phyloP scores from a whole-genome alignment of 2,888 invertebrate species.

The Nomada fucata region DNA sequence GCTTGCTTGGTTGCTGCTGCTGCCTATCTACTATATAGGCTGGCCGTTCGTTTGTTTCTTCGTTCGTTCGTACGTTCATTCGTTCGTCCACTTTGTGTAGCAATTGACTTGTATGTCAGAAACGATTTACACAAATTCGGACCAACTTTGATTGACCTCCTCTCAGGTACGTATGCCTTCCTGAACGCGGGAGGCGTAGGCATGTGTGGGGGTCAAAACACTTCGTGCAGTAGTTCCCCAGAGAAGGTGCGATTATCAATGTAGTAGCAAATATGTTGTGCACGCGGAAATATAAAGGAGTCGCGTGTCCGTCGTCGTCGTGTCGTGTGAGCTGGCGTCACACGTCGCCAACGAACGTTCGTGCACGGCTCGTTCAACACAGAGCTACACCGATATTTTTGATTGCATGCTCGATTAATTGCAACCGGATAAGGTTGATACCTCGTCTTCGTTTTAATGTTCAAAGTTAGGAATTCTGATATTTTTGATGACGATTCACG shows the following conservation, averaged over 20 bases:
- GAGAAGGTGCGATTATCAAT: constrained; percentile 60
- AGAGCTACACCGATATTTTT: constrained; percentile 27
- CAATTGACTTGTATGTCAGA: constrained; percentile 85
- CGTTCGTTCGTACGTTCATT: not conserved
- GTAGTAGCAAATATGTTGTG: constrained; percentile 55
- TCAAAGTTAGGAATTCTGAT: not conserved
- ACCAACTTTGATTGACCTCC: constrained; percentile 83
- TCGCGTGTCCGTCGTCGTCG: constrained; percentile 57
- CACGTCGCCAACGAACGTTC: constrained; percentile 52
- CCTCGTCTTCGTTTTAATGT: not conserved
- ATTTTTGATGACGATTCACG: constrained; percentile 16
- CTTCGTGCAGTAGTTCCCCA: constrained; percentile 27
- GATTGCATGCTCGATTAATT: constrained; percentile 35
- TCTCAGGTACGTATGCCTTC: constrained; percentile 83
- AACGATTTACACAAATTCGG: constrained; percentile 85
- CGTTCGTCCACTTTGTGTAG: constrained; percentile 76
- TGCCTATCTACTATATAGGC: constrained; percentile 25
- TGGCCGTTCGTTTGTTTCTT: not conserved
- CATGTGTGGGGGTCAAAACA: constrained; percentile 54
- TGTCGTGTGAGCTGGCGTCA: constrained; percentile 55
- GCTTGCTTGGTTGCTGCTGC: constrained; percentile 25
- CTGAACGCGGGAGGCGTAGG: constrained; percentile 33
- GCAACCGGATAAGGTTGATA: not conserved
- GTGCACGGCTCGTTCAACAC: constrained; percentile 28
- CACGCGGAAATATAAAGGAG: constrained; percentile 63